phyloP scores from a whole-genome alignment of 35 echinoderm and acorn worm genomes.

The Apostichopus parvimensis region DNA sequence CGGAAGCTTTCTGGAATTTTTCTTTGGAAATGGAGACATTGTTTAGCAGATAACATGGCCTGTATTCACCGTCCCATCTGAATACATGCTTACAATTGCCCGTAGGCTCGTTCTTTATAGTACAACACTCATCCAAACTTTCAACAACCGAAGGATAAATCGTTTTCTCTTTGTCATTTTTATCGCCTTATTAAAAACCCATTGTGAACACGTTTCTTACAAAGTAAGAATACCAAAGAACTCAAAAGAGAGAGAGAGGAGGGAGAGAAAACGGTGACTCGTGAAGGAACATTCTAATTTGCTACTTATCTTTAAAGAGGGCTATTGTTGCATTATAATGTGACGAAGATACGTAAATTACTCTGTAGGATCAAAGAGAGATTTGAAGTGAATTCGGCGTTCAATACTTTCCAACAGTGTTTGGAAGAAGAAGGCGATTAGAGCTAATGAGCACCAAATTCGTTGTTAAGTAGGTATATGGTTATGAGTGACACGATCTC shows the following conservation, averaged over 20 bases:
- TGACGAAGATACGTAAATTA: constrained; percentile 13
- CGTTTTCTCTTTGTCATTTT: constrained; percentile 9
- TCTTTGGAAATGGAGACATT: constrained; percentile 33
- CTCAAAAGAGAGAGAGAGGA: neutral
- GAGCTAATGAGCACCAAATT: constrained; percentile 18
- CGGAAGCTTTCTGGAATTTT: constrained; percentile 29
- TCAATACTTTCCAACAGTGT: constrained; percentile 20
- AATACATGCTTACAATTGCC: constrained; percentile 30
- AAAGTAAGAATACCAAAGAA: neutral
- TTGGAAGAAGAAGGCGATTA: constrained; percentile 35
- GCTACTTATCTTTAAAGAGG: constrained; percentile 6
- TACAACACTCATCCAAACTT: neutral
- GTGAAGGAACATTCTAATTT: constrained; percentile 29
- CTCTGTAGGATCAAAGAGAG: constrained; percentile 30
- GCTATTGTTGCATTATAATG: constrained; percentile 1
- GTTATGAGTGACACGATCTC: constrained; percentile 20
- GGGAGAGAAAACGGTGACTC: neutral
- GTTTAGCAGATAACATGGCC: constrained; percentile 8
- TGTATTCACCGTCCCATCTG: neutral
- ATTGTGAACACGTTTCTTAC: neutral
- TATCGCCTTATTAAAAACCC: neutral
- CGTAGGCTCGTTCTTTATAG: neutral
- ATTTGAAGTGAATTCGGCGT: constrained; percentile 6
- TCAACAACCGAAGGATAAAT: neutral
- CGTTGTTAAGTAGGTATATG: neutral